Evolutionary conservation across 2,888 invertebrate species (phyloP).

Genomic region (Athalia cordata): DNA sequence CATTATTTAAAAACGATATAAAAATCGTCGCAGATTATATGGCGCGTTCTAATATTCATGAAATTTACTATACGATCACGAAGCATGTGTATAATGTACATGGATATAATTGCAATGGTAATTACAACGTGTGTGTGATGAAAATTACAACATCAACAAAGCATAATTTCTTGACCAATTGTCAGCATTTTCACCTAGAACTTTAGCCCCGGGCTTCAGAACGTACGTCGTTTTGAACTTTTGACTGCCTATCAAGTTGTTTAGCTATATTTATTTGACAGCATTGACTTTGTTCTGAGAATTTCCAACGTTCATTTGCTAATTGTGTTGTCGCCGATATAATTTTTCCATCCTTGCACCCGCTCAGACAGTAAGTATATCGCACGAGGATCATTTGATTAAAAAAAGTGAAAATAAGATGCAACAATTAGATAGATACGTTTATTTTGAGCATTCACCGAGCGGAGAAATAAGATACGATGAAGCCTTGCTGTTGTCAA

Average conservation of each 20-base stretch:
- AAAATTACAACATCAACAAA: background rate
- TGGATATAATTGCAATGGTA: background rate
- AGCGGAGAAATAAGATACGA: too few relatives aligned
- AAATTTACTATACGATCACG: too few relatives aligned
- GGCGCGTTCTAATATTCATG: too few relatives aligned
- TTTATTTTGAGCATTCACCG: too few relatives aligned
- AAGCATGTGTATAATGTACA: too few relatives aligned
- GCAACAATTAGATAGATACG: too few relatives aligned
- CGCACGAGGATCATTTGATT: too few relatives aligned
- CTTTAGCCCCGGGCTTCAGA: too few relatives aligned
- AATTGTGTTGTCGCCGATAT: background rate
- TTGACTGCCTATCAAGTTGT: constrained; percentile 10
- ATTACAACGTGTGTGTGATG: background rate
- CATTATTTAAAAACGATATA: too few relatives aligned
- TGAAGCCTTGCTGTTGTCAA: background rate
- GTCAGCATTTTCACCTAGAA: background rate
- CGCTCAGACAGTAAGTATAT: too few relatives aligned
- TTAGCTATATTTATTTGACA: background rate
- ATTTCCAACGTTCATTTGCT: background rate
- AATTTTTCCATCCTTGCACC: constrained; percentile 6
- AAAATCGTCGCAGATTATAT: too few relatives aligned
- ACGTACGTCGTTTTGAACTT: background rate
- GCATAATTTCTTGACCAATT: constrained; percentile 1
- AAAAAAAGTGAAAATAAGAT: too few relatives aligned
- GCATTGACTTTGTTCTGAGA: background rate